Evolutionary conservation across 2,797 vertebrate genomes (phyloP).

Genomic region (Poecilia velifera): DNA sequence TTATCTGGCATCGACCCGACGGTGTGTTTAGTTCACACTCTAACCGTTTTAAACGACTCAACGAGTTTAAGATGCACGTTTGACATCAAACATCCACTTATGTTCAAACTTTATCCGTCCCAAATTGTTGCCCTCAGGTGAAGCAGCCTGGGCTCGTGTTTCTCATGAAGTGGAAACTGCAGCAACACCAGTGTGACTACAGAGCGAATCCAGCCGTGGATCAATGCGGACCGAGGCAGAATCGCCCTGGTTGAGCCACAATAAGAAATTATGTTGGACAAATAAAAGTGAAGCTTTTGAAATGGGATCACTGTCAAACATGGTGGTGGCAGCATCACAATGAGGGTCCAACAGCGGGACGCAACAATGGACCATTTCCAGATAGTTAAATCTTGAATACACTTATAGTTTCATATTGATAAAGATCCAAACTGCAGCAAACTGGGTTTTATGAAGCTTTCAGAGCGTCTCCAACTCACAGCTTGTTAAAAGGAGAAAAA

Average conservation of each 20-base stretch:
- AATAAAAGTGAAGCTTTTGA: neutral
- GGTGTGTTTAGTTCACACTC: neutral
- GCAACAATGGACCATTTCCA: neutral
- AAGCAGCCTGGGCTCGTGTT: neutral
- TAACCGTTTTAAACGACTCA: neutral
- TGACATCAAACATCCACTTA: neutral
- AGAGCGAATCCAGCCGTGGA: neutral
- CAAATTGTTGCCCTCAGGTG: neutral
- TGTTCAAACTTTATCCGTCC: neutral
- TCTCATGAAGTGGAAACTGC: neutral
- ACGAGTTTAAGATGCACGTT: neutral
- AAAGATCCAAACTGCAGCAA: neutral
- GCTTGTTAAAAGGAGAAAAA: neutral
- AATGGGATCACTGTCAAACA: neutral
- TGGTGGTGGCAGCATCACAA: neutral
- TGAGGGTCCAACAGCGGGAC: too few relatives aligned
- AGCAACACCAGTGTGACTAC: neutral
- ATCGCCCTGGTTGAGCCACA: neutral
- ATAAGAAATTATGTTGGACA: neutral
- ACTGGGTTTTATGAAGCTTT: neutral
- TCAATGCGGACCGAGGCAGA: neutral
- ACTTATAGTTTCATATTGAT: neutral
- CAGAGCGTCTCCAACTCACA: neutral
- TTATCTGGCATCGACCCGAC: neutral
- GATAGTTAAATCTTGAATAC: neutral